phyloP scores from a whole-genome alignment of 2,888 invertebrate species.

The Conistra vaccinii region DNA sequence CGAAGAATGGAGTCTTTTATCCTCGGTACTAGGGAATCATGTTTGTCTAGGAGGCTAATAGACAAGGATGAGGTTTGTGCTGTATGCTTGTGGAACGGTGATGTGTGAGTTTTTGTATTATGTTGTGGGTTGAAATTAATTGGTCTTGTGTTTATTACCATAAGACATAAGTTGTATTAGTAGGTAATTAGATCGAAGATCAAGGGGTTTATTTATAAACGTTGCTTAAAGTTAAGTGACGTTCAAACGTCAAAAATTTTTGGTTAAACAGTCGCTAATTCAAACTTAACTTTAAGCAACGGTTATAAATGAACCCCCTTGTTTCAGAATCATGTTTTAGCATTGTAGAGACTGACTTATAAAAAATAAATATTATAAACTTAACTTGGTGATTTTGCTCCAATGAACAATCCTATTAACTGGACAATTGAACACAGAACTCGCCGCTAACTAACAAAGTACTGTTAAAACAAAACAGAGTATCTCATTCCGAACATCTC shows the following conservation, averaged over 20 bases:
- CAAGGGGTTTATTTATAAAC: too few relatives aligned
- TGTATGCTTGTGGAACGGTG: neutral
- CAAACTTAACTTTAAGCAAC: too few relatives aligned
- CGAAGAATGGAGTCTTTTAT: conserved; percentile 64
- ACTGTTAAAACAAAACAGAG: conserved; percentile 42
- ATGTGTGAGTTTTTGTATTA: conserved; percentile 2
- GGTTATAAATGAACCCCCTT: too few relatives aligned
- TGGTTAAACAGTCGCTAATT: too few relatives aligned
- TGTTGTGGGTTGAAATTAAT: neutral
- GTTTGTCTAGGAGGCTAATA: conserved; percentile 52
- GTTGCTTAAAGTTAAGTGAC: too few relatives aligned
- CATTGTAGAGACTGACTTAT: neutral
- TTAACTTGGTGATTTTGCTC: neutral
- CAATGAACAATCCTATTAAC: conserved; percentile 28
- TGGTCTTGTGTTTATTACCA: too few relatives aligned
- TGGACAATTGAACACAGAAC: conserved; percentile 14
- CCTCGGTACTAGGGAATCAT: conserved; percentile 40
- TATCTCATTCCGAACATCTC: conserved; percentile 36
- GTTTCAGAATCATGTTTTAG: neutral
- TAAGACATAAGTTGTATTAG: neutral
- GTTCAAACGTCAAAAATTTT: too few relatives aligned
- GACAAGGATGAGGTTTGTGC: neutral
- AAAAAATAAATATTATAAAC: neutral
- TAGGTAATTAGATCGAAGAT: neutral
- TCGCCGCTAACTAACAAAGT: conserved; percentile 24